Base-by-base conservation (phyloP, 2,113 vertebrate species). In the Cygnus buccinator region DNA sequence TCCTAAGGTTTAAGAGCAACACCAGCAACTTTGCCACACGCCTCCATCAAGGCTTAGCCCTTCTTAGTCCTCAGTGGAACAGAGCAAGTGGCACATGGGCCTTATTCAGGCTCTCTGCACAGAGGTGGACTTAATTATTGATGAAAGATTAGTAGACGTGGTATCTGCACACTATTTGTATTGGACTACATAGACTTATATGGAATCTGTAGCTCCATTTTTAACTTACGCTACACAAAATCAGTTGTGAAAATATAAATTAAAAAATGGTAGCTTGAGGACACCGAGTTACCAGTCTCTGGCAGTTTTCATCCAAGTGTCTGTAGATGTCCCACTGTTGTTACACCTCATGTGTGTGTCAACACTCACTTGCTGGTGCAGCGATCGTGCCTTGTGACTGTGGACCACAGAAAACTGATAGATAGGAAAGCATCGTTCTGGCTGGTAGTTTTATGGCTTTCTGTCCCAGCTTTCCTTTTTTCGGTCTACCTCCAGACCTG, bases 381-480 rank as follows among this genome's bases (percentile, higher is more conserved):
- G 21, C 11, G 13, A 66, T 74, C 6, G 12, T 94, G 57, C 58
- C 62, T 68, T 84, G 35, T 35, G 43, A 78, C 52, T 86, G 68
- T 71, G 90, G 88, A 93, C 94, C 88, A 93, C 8, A 79, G 43
- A 75, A 92, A 87, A 81, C 37, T 37, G 59, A 44, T 10, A 83
- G 29, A 37, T 25, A 70, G 63, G 17, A 85, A 58, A 61, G 17
- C 20, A 28, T 74, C 52, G 41, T 48, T 81, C 59, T 93, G 35
- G 22, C 57, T 84, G 59, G 76, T 95, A 15, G 25, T 61, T 90
- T 68, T 48, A 39, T 35, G 16, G 8, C 43, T 75, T 96, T 75
- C 61, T 90, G 59, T 57, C 61, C 59, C 68, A 75, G 33, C 3
- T 71, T 8, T 13, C 33, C 16, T n/a, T 89, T 89, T 75, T 84